Base-by-base conservation (phyloP, 2,888 invertebrate genomes). In the Chymomyza fuscimana region DNA sequence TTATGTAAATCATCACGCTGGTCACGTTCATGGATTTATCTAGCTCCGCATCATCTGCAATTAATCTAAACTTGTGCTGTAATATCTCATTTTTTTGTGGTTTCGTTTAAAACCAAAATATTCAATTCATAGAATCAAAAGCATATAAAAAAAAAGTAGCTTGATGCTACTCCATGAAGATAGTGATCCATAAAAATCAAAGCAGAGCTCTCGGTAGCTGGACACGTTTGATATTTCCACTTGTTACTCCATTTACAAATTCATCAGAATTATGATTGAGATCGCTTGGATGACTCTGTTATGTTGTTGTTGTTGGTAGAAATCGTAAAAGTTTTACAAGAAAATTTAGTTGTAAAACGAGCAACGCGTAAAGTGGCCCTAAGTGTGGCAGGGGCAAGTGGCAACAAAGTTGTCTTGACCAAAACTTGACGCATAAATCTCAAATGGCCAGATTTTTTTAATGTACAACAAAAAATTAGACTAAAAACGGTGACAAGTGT, bases 231-330 rank as follows among this genome's bases (percentile, higher is more conserved):
- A 63, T 54, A 67, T 67, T 73, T 89, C 79, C 88, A 88, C 88
- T 88, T 88, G 88, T 89, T 89, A 89, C 88, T 84, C 87, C 86
- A 84, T 77, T 88, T 88, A 89, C 85, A 85, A 88, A 80, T 81
- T 89, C 86, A 75, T 72, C 10, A 73, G 89, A 89, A 89, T 80
- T 81, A 81, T 82, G 89, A 89, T 89, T 89, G 89, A 89, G 85
- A 89, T 89, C 89, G 77, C 19, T 32, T n/a, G 29, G 51, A 25
- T 63, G 63, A 50, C 36, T 54, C 19, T 59, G 63, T 63, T 63
- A 10, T 71, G 77, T 69, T 76, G 73, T 78, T 70, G 15, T 32
- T 32, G 10, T 12, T 19, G 19, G 22, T 22, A 40, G 32, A 67
- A 69, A 77, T 76, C 83, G 81, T 85, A 85, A 87, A 83, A 76